phyloP scores from a whole-genome alignment of 2,888 invertebrate genomes.

The Neuroscelio doddi region DNA sequence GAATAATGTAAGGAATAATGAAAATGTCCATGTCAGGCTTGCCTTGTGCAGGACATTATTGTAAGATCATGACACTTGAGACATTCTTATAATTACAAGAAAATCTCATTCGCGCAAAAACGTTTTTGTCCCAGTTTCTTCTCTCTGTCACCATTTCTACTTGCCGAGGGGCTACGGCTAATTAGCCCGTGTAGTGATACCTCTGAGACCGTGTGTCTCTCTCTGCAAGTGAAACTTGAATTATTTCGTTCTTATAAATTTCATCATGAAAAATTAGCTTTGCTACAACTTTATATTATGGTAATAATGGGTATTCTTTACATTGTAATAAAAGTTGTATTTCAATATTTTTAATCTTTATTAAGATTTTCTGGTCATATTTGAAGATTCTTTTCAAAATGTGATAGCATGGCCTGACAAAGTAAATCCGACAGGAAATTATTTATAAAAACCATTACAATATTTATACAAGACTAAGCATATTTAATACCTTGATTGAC shows the following conservation, averaged over 20 bases:
- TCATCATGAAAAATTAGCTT: slow-evolving; percentile 8
- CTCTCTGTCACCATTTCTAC: background rate
- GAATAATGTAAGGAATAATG: slow-evolving; percentile 24
- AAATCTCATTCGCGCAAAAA: slow-evolving; percentile 22
- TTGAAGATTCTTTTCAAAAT: too few relatives aligned
- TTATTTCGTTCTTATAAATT: slow-evolving; percentile 14
- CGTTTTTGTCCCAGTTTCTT: slow-evolving; percentile 23
- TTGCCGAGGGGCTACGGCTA: slow-evolving; percentile 25
- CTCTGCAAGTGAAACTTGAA: slow-evolving; percentile 15
- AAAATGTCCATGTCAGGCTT: slow-evolving; percentile 26
- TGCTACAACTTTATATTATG: background rate
- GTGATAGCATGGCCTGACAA: too few relatives aligned
- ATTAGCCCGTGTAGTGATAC: slow-evolving; percentile 20
- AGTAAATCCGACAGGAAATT: too few relatives aligned
- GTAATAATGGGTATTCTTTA: too few relatives aligned
- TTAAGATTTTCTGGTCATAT: too few relatives aligned
- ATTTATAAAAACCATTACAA: slow-evolving; percentile 6
- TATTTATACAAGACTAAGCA: slow-evolving; percentile 15
- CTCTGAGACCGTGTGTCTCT: slow-evolving; percentile 14
- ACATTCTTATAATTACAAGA: slow-evolving; percentile 27
- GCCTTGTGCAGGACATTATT: slow-evolving; percentile 16
- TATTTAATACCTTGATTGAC: slow-evolving; percentile 24
- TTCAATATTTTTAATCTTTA: too few relatives aligned
- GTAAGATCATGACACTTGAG: slow-evolving; percentile 23
- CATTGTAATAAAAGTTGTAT: background rate